These are phyloP conservation scores for Drosophila picticornis DNA, from an alignment of 2,888 invertebrate species.

Conservation along the genomic window DNA sequence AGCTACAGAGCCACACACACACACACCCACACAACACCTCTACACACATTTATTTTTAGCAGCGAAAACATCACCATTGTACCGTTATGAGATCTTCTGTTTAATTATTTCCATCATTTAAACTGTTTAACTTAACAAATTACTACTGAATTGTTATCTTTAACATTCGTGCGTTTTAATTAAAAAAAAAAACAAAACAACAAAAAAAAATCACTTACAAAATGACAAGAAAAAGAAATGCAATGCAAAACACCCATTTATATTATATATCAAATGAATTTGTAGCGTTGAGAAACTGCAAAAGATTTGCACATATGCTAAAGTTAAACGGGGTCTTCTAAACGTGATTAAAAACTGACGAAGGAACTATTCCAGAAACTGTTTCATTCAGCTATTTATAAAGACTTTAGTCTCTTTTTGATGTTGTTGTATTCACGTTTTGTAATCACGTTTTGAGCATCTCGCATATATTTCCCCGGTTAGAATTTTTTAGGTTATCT, in stretches of 20 bases:
- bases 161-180: conserved; percentile 46
- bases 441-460: conserved; percentile 25
- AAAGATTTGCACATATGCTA: conserved; percentile 16
- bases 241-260: conserved; percentile 7
- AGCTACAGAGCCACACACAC: background rate
- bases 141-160: conserved; percentile 40
- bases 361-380: conserved; percentile 13
- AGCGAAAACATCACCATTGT: conserved; percentile 39
- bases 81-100: conserved; percentile 32
- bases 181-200: conserved; percentile 25
- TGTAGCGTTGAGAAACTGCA: conserved; percentile 19
- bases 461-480: conserved; percentile 25
- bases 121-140: conserved; percentile 8
- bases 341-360: conserved; percentile 24
- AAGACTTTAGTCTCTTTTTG: conserved; percentile 8
- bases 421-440: background rate
- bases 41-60: conserved; percentile 8
- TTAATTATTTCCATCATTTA: conserved; percentile 7
- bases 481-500: conserved; percentile 41
- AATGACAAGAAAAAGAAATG: conserved; percentile 6
- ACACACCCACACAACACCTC: background rate
- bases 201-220: background rate
- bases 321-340: conserved; percentile 4
- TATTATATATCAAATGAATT: conserved; percentile 20
- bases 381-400: conserved; percentile 9